Evolutionary conservation across 2,113 vertebrate genomes (phyloP).

Genomic region (Sialia sialis): DNA sequence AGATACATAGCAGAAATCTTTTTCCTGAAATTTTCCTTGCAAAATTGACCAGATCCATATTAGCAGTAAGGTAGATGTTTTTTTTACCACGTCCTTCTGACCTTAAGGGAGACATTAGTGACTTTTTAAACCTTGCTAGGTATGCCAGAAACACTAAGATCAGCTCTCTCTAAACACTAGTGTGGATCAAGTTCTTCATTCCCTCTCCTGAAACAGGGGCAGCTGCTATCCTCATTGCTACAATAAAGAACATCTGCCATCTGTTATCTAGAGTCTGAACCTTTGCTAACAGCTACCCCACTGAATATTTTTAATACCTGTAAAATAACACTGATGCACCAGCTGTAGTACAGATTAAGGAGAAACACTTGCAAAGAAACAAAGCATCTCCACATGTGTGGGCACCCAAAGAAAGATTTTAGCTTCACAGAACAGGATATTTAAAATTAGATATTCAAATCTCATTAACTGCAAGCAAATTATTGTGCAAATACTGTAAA

Average conservation of each 20-base stretch:
- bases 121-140: background rate
- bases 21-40: background rate
- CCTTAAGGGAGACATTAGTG: background rate
- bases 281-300: constrained; percentile 2
- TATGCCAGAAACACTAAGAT: background rate
- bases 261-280: background rate
- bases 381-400: background rate
- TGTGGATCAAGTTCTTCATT: background rate
- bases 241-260: constrained; percentile 25
- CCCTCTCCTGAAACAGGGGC: background rate
- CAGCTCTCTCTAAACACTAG: background rate
- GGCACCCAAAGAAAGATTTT: background rate
- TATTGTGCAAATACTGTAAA: background rate
- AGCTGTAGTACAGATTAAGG: constrained; percentile 28
- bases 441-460: background rate
- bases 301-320: constrained; percentile 36
- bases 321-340: constrained; percentile 15
- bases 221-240: constrained; percentile 38
- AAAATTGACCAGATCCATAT: background rate
- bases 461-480: background rate
- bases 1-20: background rate
- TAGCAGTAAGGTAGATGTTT: background rate
- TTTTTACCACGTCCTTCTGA: background rate
- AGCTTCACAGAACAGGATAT: background rate
- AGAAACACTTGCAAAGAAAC: background rate